A percentile compares a stretch with the other conserved stretches of the same genome.
phyloP scores from a whole-genome alignment of 2,797 vertebrate genomes.

The Chiroxiphia lanceolata region DNA sequence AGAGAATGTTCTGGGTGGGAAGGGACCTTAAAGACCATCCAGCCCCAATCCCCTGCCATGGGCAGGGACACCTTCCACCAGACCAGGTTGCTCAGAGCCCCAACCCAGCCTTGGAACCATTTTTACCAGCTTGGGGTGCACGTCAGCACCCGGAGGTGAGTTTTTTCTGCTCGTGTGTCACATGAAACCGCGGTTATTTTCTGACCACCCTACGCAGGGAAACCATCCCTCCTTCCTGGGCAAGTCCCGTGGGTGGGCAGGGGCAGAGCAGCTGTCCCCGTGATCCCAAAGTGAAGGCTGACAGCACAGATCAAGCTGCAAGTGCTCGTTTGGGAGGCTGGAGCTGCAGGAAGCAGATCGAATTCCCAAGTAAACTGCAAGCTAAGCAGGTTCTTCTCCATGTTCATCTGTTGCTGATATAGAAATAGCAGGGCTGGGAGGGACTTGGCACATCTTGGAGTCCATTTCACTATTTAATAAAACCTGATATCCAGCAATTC shows the following conservation, averaged over 20 bases:
- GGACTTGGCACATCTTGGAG: neutral
- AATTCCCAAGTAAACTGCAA: neutral
- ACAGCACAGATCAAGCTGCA: too few species aligned
- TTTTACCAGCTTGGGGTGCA: neutral
- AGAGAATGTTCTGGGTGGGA: neutral
- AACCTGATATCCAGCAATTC: neutral
- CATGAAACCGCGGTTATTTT: neutral
- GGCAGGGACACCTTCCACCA: neutral
- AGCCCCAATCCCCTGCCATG: neutral
- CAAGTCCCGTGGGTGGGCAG: fast-evolving
- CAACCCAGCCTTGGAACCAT: neutral
- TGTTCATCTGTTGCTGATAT: neutral
- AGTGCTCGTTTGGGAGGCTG: neutral
- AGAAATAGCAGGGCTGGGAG: conserved; percentile 8
- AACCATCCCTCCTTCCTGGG: neutral
- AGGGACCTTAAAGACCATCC: neutral
- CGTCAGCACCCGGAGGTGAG: neutral
- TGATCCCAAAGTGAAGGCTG: neutral
- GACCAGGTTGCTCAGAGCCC: neutral
- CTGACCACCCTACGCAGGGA: neutral
- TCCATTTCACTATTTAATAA: neutral
- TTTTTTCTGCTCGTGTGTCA: neutral
- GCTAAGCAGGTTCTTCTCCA: neutral
- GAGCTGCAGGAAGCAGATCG: neutral
- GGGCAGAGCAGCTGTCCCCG: neutral